Conservation (phyloP, 1,140 invertebrate species). For the Maconellicoccus hirsutus region DNA sequence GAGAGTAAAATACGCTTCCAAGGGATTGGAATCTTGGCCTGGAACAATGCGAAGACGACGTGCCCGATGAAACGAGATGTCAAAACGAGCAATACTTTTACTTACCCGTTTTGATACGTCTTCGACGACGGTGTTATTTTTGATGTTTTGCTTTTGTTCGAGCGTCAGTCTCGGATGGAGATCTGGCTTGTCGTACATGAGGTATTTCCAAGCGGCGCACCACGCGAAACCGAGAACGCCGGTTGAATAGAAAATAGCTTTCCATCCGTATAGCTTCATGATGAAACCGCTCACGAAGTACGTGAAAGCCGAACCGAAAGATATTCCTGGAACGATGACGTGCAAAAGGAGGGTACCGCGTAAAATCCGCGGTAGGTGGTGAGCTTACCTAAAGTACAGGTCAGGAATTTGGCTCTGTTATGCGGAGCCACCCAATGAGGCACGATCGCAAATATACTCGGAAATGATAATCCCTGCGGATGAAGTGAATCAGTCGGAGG, state of each 20-base stretch:
- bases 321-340: constrained; percentile 37
- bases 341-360: no score
- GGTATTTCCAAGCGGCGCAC: constrained; percentile 60
- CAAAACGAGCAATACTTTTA: no score
- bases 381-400: background rate
- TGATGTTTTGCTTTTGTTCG: constrained; percentile 50
- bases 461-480: constrained; percentile 13
- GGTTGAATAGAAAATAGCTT: constrained; percentile 58
- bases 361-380: background rate
- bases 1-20: background rate
- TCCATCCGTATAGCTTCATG: constrained; percentile 55
- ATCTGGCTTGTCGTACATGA: constrained; percentile 64
- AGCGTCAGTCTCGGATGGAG: constrained; percentile 62
- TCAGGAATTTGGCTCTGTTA: background rate
- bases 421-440: background rate
- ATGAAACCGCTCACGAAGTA: constrained; percentile 55
- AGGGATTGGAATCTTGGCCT: background rate
- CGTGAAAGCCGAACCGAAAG: constrained; percentile 54
- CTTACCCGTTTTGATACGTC: no score
- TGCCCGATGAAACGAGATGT: no score
- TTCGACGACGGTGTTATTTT: background rate
- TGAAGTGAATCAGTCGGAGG: background rate
- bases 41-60: no score
- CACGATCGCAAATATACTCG: background rate
- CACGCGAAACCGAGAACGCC: constrained; percentile 56